Conservation (phyloP, 2,888 invertebrate species). For the Drosophila mayaguana region DNA sequence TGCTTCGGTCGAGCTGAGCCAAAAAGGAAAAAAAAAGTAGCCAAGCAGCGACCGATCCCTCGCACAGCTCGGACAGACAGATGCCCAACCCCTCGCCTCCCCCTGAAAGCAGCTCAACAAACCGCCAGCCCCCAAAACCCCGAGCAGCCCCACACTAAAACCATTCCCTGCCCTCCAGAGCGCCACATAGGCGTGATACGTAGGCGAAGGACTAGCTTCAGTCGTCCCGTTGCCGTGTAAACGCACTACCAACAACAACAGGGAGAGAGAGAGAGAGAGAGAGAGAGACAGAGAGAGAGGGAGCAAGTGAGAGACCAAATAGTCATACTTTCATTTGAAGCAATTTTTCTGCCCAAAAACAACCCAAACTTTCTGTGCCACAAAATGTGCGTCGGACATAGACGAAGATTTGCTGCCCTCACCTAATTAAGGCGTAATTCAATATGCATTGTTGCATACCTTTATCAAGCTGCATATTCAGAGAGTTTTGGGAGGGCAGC, state of each 20-base stretch:
- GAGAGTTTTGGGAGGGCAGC: no score
- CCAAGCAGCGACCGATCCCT: constrained; percentile 13
- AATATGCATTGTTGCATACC: no score
- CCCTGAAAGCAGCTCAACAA: neutral
- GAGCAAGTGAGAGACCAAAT: neutral
- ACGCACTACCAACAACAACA: constrained; percentile 36
- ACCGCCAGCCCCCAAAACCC: neutral
- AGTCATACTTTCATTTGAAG: constrained; percentile 42
- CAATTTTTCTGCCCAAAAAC: constrained; percentile 36
- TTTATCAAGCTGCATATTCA: no score
- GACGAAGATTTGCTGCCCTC: constrained; percentile 10
- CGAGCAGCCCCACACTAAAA: neutral
- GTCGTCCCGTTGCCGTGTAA: constrained; percentile 31
- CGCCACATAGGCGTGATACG: constrained; percentile 43
- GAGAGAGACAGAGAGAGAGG: neutral
- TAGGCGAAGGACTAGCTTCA: constrained; percentile 30
- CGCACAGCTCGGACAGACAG: constrained; percentile 13
- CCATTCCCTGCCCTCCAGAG: neutral
- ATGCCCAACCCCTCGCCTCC: neutral
- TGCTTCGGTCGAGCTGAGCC: constrained; percentile 33
- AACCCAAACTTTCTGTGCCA: constrained; percentile 2
- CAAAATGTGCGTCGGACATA: neutral
- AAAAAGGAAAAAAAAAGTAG: constrained; percentile 9
- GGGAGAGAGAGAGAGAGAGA: neutral
- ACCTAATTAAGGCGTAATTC: neutral